Percentiles rank a stretch among this genome's conserved stretches.
These are phyloP conservation scores for Euleptes europaea DNA, from an alignment of 2,113 vertebrate species.

Conservation along the genomic window DNA sequence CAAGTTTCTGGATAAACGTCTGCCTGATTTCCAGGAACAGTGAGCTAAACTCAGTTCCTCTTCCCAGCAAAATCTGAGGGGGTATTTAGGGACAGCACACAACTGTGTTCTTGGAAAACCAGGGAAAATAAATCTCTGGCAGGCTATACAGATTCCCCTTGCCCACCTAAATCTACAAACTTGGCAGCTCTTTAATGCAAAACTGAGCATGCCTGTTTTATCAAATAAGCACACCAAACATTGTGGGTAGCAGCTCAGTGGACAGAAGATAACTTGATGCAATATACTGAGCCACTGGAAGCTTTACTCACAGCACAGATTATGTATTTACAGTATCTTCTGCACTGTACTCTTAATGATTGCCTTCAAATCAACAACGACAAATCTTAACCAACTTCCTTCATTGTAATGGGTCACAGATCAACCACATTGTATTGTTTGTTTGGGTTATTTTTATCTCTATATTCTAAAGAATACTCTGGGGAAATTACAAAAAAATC, in stretches of 20 bases:
- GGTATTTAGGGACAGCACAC: constrained; percentile 66
- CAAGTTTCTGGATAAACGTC: constrained; percentile 53
- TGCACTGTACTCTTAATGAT: not conserved
- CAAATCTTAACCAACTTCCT: not conserved
- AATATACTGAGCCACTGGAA: constrained; percentile 15
- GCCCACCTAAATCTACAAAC: constrained; percentile 29
- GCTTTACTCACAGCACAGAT: constrained; percentile 16
- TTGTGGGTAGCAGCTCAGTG: constrained; percentile 11
- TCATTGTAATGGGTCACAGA: not conserved
- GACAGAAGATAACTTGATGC: constrained; percentile 36
- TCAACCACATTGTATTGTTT: not conserved
- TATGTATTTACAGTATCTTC: not conserved
- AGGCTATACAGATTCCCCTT: constrained; percentile 42
- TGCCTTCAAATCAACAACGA: not conserved
- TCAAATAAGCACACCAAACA: constrained; percentile 39
- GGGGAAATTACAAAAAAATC: too few species aligned
- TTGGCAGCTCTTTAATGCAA: constrained; percentile 17
- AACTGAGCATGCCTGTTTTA: constrained; percentile 37
- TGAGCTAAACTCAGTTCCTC: constrained; percentile 69
- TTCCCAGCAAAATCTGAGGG: constrained; percentile 72
- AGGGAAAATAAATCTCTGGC: constrained; percentile 65
- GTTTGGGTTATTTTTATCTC: too few species aligned
- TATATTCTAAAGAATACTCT: too few species aligned
- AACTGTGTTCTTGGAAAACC: constrained; percentile 72
- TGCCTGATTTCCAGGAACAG: constrained; percentile 70